These are phyloP conservation scores for Bombycilla garrulus DNA, from an alignment of 2,113 vertebrate species.

Conservation along the genomic window DNA sequence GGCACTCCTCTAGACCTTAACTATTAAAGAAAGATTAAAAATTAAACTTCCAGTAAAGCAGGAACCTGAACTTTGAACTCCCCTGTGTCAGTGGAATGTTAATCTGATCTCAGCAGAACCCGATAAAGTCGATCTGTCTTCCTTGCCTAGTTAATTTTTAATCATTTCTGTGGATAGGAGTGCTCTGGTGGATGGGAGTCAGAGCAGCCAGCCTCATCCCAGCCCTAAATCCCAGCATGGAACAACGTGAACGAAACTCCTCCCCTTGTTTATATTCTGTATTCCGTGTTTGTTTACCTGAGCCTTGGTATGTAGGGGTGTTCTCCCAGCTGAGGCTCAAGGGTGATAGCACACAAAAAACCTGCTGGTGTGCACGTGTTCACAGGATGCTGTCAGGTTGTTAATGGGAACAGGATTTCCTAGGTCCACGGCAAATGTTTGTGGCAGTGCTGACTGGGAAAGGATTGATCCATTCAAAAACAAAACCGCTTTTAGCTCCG, in stretches of 20 bases:
- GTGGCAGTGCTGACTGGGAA: neutral
- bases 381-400: neutral
- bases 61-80: conserved; percentile 28
- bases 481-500: fast-evolving
- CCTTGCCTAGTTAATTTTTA: conserved; percentile 46
- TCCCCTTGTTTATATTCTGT: neutral
- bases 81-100: neutral
- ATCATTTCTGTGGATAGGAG: neutral
- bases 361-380: neutral
- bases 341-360: neutral
- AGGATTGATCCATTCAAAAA: neutral
- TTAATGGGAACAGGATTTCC: neutral
- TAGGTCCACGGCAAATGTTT: neutral
- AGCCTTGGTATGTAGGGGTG: neutral
- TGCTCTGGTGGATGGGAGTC: neutral
- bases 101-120: neutral
- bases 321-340: neutral
- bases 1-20: neutral
- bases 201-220: neutral
- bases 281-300: neutral
- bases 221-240: neutral
- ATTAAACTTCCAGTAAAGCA: conserved; percentile 25
- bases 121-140: conserved; percentile 40
- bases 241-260: neutral
- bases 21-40: conserved; percentile 50